Evolutionary conservation across 1,140 invertebrate species (phyloP).

Genomic region (Anadara kagoshimensis): DNA sequence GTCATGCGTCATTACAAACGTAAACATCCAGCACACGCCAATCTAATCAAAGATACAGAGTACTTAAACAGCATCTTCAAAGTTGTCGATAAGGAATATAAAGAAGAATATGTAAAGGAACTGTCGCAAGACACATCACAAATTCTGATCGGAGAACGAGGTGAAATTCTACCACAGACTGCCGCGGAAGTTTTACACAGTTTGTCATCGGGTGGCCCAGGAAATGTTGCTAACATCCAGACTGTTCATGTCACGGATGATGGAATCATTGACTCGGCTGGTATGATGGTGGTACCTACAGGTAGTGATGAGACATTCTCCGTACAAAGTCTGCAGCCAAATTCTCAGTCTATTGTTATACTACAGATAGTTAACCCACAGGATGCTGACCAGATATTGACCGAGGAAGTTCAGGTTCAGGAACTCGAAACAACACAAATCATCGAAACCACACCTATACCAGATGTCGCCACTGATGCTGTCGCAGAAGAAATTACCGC

Average conservation of each 20-base stretch:
- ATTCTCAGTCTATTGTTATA: slow-evolving; percentile 64
- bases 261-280: slow-evolving; percentile 18
- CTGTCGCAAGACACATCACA: slow-evolving; percentile 8
- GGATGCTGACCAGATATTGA: neutral
- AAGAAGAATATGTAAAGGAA: slow-evolving; percentile 9
- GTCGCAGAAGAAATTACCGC: no score
- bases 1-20: slow-evolving; percentile 74
- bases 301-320: neutral
- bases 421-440: slow-evolving; percentile 27
- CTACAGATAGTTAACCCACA: slow-evolving; percentile 60
- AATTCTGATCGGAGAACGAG: slow-evolving; percentile 8
- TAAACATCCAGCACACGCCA: slow-evolving; percentile 66
- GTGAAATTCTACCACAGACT: slow-evolving; percentile 47
- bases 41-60: slow-evolving; percentile 49
- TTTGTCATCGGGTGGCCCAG: slow-evolving; percentile 41
- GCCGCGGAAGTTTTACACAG: slow-evolving; percentile 62
- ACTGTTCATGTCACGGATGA: slow-evolving; percentile 35
- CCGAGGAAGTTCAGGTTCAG: slow-evolving; percentile 16
- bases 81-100: slow-evolving; percentile 41
- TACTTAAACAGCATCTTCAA: slow-evolving; percentile 58
- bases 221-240: slow-evolving; percentile 19
- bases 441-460: neutral
- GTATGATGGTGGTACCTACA: slow-evolving; percentile 15
- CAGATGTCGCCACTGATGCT: no score
- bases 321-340: neutral